Evolutionary conservation across 2,888 invertebrate species (phyloP).

Genomic region (Nudaria mundana): DNA sequence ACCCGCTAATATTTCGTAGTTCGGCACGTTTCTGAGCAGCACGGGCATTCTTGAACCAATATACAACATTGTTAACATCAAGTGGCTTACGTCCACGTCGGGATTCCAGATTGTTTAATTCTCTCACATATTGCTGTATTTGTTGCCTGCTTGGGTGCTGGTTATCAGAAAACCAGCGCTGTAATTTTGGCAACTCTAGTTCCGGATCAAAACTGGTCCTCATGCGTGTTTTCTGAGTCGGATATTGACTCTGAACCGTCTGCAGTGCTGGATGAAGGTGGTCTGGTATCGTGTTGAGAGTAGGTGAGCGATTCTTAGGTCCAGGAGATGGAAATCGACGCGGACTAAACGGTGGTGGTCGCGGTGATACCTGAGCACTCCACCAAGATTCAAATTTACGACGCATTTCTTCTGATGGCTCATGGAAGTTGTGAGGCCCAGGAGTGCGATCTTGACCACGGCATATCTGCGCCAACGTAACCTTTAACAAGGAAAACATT

Average conservation of each 20-base stretch:
- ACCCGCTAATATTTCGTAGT: slow-evolving; percentile 83
- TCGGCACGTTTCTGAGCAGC: slow-evolving; percentile 97
- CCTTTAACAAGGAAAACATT: slow-evolving; percentile 77
- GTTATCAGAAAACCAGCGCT: slow-evolving; percentile 98
- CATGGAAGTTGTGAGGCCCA: slow-evolving; percentile 84
- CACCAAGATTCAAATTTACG: slow-evolving; percentile 97
- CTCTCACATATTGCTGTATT: slow-evolving; percentile 97
- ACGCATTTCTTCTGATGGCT: slow-evolving; percentile 91
- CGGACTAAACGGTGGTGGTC: slow-evolving; percentile 75
- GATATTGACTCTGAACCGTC: slow-evolving; percentile 88
- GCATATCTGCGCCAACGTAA: slow-evolving; percentile 90
- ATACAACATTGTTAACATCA: slow-evolving; percentile 97
- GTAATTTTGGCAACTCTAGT: slow-evolving; percentile 96
- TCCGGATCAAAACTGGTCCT: slow-evolving; percentile 98
- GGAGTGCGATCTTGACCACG: slow-evolving; percentile 86
- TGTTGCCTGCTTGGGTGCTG: slow-evolving; percentile 98
- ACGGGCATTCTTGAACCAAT: slow-evolving; percentile 98
- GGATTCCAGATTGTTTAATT: slow-evolving; percentile 95
- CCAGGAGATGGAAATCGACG: slow-evolving; percentile 73
- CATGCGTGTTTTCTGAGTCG: slow-evolving; percentile 95
- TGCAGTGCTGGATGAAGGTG: slow-evolving; percentile 88
- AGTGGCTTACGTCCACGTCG: slow-evolving; percentile 95
- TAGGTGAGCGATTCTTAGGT: slow-evolving; percentile 77
- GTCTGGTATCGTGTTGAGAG: slow-evolving; percentile 70
- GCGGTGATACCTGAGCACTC: slow-evolving; percentile 86